Conservation (phyloP, 2,888 invertebrate species). For the Drosophila atripex region DNA sequence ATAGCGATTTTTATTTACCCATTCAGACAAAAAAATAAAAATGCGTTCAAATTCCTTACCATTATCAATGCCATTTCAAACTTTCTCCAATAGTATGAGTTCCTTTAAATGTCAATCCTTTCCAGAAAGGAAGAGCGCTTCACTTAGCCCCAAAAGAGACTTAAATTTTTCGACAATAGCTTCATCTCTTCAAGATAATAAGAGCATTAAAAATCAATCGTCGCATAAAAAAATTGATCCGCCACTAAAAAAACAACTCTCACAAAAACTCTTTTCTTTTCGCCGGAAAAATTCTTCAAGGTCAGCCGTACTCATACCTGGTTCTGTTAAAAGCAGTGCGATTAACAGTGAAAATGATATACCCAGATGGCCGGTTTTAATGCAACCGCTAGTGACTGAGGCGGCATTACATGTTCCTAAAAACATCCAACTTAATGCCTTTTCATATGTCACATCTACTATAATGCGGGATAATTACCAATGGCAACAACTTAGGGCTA, state of each 20-base stretch:
- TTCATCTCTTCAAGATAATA: neutral
- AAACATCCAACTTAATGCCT: neutral
- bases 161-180: neutral
- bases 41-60: neutral
- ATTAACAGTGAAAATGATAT: too few relatives aligned
- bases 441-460: constrained; percentile 59
- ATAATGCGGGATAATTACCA: constrained; percentile 68
- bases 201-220: neutral
- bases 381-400: neutral
- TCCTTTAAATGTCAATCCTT: neutral
- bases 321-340: neutral
- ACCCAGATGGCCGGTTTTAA: neutral
- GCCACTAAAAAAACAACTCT: constrained; percentile 76
- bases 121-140: neutral
- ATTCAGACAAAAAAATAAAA: neutral
- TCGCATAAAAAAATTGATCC: constrained; percentile 66
- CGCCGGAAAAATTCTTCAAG: neutral
- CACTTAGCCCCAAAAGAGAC: neutral
- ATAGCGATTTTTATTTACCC: neutral
- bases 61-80: constrained; percentile 41
- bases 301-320: neutral
- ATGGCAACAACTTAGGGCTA: constrained; percentile 81
- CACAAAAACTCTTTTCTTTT: constrained; percentile 53
- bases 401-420: neutral
- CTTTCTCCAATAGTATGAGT: constrained; percentile 53